A percentile compares a stretch with the other conserved stretches of the same genome.
Conservation (phyloP, 2,888 invertebrate species). For the Piscicola geometra region DNA sequence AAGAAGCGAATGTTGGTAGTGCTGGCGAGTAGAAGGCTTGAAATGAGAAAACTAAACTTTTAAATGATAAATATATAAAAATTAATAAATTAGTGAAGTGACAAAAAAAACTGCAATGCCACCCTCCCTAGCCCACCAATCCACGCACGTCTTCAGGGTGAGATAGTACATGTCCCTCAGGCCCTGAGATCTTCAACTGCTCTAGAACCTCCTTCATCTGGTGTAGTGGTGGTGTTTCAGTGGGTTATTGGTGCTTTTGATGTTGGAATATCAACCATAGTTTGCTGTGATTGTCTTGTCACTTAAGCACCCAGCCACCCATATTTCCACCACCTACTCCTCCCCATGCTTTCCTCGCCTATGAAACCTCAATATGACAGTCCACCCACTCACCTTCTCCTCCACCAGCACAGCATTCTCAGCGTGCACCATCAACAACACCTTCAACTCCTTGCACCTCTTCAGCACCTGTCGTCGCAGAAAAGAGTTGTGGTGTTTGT, state of each 20-base stretch:
- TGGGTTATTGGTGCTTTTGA: too few relatives aligned
- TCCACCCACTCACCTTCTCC: constrained; percentile 60
- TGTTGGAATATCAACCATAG: constrained; percentile 58
- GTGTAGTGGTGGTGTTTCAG: too few relatives aligned
- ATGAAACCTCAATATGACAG: neutral
- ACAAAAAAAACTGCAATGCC: neutral
- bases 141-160: constrained; percentile 90
- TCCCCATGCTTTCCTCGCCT: constrained; percentile 62
- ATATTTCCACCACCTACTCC: neutral
- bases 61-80: too few relatives aligned
- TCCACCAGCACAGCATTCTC: constrained; percentile 92
- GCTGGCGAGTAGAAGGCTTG: neutral
- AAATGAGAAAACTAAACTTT: neutral
- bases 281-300: too few relatives aligned
- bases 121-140: too few relatives aligned
- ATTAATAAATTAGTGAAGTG: too few relatives aligned
- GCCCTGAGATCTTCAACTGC: constrained; percentile 76
- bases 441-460: constrained; percentile 75
- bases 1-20: neutral
- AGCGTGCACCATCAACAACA: constrained; percentile 87
- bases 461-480: constrained; percentile 80
- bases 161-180: constrained; percentile 88
- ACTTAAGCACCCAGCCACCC: neutral
- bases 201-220: constrained; percentile 77
- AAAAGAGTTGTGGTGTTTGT: too few relatives aligned